Evolutionary conservation across 2,797 vertebrate species (phyloP).

Genomic region (Enteromius thamalakanensis): DNA sequence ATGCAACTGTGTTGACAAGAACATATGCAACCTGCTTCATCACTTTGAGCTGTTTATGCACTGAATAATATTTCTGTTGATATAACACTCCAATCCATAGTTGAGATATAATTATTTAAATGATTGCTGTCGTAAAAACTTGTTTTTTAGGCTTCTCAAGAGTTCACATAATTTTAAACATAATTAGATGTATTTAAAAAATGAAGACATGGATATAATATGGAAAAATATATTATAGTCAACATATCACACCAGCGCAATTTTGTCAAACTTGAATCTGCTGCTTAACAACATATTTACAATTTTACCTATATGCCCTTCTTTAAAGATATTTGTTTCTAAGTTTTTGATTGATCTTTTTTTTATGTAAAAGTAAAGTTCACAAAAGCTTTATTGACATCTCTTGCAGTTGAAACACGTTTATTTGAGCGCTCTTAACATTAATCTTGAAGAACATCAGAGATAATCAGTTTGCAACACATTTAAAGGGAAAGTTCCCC

Average conservation of each 20-base stretch:
- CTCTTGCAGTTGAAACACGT: neutral
- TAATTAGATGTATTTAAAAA: neutral
- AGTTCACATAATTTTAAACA: neutral
- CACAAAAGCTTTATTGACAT: neutral
- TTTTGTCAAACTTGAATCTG: neutral
- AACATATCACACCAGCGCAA: neutral
- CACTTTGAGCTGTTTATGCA: neutral
- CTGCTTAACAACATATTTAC: neutral
- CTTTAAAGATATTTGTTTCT: neutral
- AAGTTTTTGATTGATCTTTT: neutral
- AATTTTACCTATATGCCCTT: neutral
- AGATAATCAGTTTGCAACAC: no score
- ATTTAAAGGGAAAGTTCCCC: neutral
- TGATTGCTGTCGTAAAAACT: neutral
- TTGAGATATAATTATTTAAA: neutral
- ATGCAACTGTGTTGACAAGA: conserved; percentile 25
- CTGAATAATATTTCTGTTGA: neutral
- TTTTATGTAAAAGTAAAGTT: neutral
- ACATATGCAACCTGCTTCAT: conserved; percentile 15
- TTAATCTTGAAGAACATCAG: neutral
- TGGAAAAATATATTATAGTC: neutral
- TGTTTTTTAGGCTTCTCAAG: neutral
- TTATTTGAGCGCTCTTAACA: neutral
- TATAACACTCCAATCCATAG: neutral
- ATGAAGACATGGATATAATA: neutral